phyloP scores from a whole-genome alignment of 2,113 vertebrate genomes.

The Motacilla alba region DNA sequence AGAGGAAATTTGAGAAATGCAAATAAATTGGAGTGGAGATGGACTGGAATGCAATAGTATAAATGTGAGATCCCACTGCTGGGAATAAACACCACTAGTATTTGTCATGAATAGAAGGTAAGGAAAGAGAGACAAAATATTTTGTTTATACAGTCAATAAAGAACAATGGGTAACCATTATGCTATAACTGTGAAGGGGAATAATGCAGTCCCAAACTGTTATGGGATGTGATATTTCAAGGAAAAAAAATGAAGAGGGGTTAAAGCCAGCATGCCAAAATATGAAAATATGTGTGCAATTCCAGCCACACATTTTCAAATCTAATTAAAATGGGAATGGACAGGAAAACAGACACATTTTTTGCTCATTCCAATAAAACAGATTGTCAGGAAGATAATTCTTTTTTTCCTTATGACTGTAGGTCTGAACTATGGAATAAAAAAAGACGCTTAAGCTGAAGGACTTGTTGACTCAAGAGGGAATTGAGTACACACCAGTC shows the following conservation, averaged over 20 bases:
- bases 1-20: not conserved
- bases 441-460: not conserved
- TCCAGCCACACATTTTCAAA: not conserved
- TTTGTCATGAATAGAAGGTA: not conserved
- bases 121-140: not conserved
- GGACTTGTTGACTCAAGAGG: not conserved
- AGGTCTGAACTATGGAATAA: not conserved
- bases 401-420: not conserved
- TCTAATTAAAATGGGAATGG: not conserved
- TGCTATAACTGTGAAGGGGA: not conserved
- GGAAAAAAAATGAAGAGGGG: not conserved
- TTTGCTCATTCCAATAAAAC: not conserved
- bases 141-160: not conserved
- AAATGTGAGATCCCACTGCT: not conserved
- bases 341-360: not conserved
- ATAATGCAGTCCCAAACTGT: not conserved
- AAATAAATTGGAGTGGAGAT: not conserved
- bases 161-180: not conserved
- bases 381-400: not conserved
- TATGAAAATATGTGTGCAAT: not conserved
- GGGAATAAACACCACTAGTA: not conserved
- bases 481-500: rapidly evolving
- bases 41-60: not conserved
- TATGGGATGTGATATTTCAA: not conserved
- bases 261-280: not conserved